Percentiles rank a stretch among this genome's conserved stretches.
phyloP scores from a whole-genome alignment of 1,140 invertebrate genomes.

The Sycophaga agraensis region DNA sequence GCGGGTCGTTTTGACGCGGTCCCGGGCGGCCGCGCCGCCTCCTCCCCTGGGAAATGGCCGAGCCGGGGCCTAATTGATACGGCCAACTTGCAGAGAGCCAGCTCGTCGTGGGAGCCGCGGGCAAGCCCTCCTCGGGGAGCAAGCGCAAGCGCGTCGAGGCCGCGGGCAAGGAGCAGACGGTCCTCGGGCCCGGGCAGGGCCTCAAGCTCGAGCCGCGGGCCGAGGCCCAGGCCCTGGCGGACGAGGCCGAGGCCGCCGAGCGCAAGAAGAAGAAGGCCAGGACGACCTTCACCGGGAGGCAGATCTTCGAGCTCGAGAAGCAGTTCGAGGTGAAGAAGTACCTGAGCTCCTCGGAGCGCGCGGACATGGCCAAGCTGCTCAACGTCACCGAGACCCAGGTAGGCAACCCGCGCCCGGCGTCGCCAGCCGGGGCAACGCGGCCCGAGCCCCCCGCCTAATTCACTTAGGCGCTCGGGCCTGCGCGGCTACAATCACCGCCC shows the following conservation, averaged over 20 bases:
- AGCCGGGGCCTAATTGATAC: too few species aligned
- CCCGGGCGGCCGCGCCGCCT: too few species aligned
- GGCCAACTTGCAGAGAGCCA: slow-evolving; percentile 13
- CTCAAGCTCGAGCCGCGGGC: background rate
- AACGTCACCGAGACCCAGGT: slow-evolving; percentile 95
- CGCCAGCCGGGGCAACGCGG: too few species aligned
- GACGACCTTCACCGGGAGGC: slow-evolving; percentile 91
- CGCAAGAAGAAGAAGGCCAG: slow-evolving; percentile 90
- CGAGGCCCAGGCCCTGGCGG: background rate
- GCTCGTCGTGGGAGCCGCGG: background rate
- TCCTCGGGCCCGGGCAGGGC: background rate
- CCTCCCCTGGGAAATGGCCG: too few species aligned
- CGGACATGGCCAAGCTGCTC: slow-evolving; percentile 89
- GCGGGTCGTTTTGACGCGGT: too few species aligned
- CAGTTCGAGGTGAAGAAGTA: slow-evolving; percentile 96
- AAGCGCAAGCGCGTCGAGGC: slow-evolving; percentile 16
- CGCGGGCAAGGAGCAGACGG: background rate
- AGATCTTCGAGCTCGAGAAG: slow-evolving; percentile 95
- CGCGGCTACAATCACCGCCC: too few species aligned
- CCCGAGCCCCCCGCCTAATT: too few species aligned
- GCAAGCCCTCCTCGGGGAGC: background rate
- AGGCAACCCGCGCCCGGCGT: too few species aligned
- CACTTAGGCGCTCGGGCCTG: too few species aligned
- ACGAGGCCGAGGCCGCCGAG: slow-evolving; percentile 63
- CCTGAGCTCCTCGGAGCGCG: slow-evolving; percentile 89